Evolutionary conservation across 2,113 vertebrate species (phyloP).

Genomic region (Clinocottus analis): DNA sequence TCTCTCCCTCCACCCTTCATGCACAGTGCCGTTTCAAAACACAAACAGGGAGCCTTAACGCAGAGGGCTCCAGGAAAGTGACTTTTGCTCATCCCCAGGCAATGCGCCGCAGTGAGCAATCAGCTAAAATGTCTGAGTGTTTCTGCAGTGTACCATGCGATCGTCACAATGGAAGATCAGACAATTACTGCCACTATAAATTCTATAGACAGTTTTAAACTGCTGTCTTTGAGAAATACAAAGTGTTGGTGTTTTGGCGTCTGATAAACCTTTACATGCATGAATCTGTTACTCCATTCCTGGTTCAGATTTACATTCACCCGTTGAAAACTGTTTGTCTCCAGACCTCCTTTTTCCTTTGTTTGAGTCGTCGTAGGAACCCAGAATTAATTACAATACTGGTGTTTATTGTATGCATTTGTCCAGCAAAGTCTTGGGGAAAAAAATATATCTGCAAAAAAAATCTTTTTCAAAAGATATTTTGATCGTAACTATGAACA

Average conservation of each 20-base stretch:
- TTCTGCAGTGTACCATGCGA: background rate
- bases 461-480: too few species aligned
- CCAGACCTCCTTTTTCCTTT: too few species aligned
- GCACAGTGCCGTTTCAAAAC: conserved; percentile 1
- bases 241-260: background rate
- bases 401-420: too few species aligned
- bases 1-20: conserved; percentile 5
- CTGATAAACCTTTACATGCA: background rate
- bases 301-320: background rate
- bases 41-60: background rate
- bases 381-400: too few species aligned
- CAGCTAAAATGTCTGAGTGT: background rate
- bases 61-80: background rate
- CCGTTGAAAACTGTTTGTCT: too few species aligned
- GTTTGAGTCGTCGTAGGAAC: too few species aligned
- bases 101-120: background rate
- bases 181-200: background rate
- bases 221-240: background rate
- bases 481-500: too few species aligned
- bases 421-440: too few species aligned
- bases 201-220: background rate
- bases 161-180: background rate
- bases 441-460: too few species aligned
- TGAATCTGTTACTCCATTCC: background rate
- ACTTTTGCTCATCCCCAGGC: background rate